Evolutionary conservation across 2,888 invertebrate species (phyloP), one percentile per base, ranked within the genome.

Genomic region (Drosophila melanosoma): DNA sequence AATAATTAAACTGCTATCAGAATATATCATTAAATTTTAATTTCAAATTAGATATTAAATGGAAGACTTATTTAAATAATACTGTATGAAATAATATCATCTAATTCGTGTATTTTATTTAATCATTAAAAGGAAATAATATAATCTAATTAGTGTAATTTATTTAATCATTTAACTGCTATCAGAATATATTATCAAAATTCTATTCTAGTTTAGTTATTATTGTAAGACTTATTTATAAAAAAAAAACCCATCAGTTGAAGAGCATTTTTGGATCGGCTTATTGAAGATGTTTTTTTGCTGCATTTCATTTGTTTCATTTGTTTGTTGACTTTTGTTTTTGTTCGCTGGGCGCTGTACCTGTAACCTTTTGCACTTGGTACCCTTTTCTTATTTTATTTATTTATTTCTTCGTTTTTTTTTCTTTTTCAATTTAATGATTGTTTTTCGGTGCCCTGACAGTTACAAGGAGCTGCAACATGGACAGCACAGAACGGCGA

Each of bases 301-400:
- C 26, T 35, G 56, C 40, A 23, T 51, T 68, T 74, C 66, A 66
- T 83, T 87, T 79, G 66, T 63, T 81, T 68, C 64, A 75, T 86
- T 88, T 71, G 79, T 82, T 70, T 76, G 69, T 53, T 74, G 79
- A 48, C 23, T 64, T 45, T 66, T 54, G 45, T 66, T 72, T 71
- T 69, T 29, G 40, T 42, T 10, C 12, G 20, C 40, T 74, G 36
- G 48, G 51, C 66, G 74, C 83, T 79, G 85, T 90, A 89, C 91
- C 91, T 91, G 90, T 90, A 91, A 90, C 90, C 90, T 90, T 91
- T 90, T 91, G 91, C 90, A 90, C 91, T 90, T 91, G 91, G 91
- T 89, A 90, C 86, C 90, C 91, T 90, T 89, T 89, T 74, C 82
- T 56, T 77, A 66, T 64, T 78, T 81, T 63, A 33, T 60, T 70